Percentiles rank a stretch among this genome's conserved stretches.
Conservation (phyloP, 2,888 invertebrate species). For the Chironomus tentans region DNA sequence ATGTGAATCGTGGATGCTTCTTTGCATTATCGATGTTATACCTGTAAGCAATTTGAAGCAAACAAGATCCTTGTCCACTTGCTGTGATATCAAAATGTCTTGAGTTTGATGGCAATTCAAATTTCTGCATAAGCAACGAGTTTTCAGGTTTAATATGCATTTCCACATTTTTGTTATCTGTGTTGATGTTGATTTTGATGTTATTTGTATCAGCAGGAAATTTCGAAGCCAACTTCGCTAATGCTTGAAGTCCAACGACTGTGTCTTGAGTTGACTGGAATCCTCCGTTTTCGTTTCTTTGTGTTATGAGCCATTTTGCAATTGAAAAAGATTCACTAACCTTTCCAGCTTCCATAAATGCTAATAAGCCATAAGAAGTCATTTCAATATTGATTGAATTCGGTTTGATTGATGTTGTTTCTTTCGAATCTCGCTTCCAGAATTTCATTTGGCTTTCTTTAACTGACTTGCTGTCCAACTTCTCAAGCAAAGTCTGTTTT, state of each 20-base stretch:
- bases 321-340: constrained; percentile 44
- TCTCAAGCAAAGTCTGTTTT: constrained; percentile 45
- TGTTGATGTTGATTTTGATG: constrained; percentile 32
- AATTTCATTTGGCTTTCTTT: no score
- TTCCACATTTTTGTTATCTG: constrained; percentile 42
- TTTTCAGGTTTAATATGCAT: constrained; percentile 50
- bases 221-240: constrained; percentile 55
- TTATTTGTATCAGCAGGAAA: constrained; percentile 38
- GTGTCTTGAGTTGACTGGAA: no score
- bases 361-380: constrained; percentile 77
- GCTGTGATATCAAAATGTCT: constrained; percentile 53
- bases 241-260: no score
- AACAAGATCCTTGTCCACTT: constrained; percentile 70
- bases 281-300: no score
- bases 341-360: neutral
- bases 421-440: no score
- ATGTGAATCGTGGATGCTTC: constrained; percentile 74
- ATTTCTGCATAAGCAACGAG: constrained; percentile 71
- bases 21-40: constrained; percentile 81
- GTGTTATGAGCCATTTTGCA: constrained; percentile 58
- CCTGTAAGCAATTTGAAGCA: constrained; percentile 67
- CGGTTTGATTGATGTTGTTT: neutral
- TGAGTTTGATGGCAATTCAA: constrained; percentile 45
- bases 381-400: constrained; percentile 54
- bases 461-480: neutral